Evolutionary conservation across 2,113 vertebrate genomes (phyloP), one percentile per base, ranked within the genome.

Genomic region (Aphyosemion australe): DNA sequence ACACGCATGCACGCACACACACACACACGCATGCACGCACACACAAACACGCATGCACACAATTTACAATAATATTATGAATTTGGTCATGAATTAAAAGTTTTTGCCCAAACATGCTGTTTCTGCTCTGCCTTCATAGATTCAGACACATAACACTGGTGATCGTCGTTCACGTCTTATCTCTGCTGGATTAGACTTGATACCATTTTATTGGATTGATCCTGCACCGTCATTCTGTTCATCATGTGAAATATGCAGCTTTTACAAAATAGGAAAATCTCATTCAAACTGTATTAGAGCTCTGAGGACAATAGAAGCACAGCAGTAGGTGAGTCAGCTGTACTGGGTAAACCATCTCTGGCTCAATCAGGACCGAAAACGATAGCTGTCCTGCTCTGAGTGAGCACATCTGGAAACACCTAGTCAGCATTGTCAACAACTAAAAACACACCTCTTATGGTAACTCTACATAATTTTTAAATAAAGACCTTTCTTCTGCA

Each of bases 221-320:
- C 43, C 69, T 52, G 77, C 80, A 84, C 76, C 81, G 79, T 71
- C 72, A 73, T 76, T 63, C 49, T 73, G 52, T 75, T 67, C 88
- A 86, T 87, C 73, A 57, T 59, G 46, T 71, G 60, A 81, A 91
- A 90, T 90, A 90, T 88, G 86, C 61, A 86, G 64, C 67, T 71
- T 66, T 80, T 84, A 77, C 64, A 57, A 78, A 74, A 62, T 52
- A n/a, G 13, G 58, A 31, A 88, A 89, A 90, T 91, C 88, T 86
- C 73, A 77, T 91, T 78, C 85, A 76, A 90, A 84, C n/a, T 72
- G 76, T 75, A 84, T 79, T 81, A 84, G 57, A 65, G 70, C 66
- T 62, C 48, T 70, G 46, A 46, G 9, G 46, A 74, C 69, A 70
- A 53, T 86, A 54, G 69, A 82, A 71, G 42, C 18, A 48, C n/a